Evolutionary conservation across 2,888 invertebrate species (phyloP), one percentile per base, ranked within the genome.

Genomic region (Meandrusa payeni): DNA sequence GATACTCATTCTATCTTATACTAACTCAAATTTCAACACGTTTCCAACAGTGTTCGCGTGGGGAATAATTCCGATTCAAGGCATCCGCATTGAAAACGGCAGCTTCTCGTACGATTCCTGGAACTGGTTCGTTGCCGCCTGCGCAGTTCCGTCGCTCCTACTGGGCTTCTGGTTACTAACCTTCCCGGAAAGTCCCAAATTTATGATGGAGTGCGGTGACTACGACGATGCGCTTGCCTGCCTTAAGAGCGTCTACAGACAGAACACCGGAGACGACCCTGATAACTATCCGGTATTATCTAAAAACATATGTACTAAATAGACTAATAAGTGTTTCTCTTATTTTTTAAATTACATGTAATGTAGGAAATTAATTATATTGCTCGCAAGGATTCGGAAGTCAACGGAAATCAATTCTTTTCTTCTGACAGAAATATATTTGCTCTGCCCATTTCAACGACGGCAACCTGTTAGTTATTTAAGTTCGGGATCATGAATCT

Each of bases 141-240:
- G 94, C 71, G 92, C 93, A 2, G 54, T 93, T 2, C 94, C 94
- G 0, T 93, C 93, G 50, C 78, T 93, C 11, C 51, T 91, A 53
- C 89, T 93, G 22, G 93, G 87, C 42, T 78, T 92, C 49, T 94
- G 94, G 94, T 77, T 94, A 4, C 89, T 93, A 56, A 86, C 90
- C 45, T 94, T 94, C 76, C 94, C 94, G 0, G 95, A 95, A 76
- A 94, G 94, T 66, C 95, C 95, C 1, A 95, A 95, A 73, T 95
- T 94, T 74, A 89, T 95, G 61, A 89, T 95, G 70, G 94, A 94
- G 72, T 92, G 93, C 61, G 94, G 94, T 0, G 94, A 94, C 69
- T 90, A 93, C 12, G 94, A 94, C 31, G 93, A 92, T 24, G 94
- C 95, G 0, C 82, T 95, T 3, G 86, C 89, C 26, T 90, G 92